These are phyloP conservation scores for Drosophila antonietae DNA, from an alignment of 2,888 invertebrate species.

Conservation along the genomic window DNA sequence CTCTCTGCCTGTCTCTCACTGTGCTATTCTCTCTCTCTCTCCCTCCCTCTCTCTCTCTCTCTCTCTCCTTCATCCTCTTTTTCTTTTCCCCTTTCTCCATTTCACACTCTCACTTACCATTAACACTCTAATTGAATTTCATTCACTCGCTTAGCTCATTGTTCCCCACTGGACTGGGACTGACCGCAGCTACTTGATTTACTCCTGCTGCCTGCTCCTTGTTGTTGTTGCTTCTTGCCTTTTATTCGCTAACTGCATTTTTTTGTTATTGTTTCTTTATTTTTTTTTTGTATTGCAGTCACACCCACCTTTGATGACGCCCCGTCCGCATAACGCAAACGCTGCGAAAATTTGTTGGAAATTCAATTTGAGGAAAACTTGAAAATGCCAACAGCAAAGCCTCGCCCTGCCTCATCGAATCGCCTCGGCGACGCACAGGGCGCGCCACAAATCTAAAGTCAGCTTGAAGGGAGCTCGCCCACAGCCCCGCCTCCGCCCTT, in stretches of 20 bases:
- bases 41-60: too few species aligned
- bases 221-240: constrained; percentile 25
- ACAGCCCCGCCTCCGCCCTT: not conserved
- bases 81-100: too few species aligned
- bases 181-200: constrained; percentile 54
- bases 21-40: not conserved
- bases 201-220: constrained; percentile 13
- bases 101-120: not conserved
- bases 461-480: constrained; percentile 30
- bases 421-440: constrained; percentile 6
- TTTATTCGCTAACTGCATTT: constrained; percentile 24
- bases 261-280: constrained; percentile 5
- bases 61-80: not conserved
- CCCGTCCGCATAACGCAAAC: constrained; percentile 41
- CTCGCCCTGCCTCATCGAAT: not conserved
- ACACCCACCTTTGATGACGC: constrained; percentile 2
- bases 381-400: constrained; percentile 56
- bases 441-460: constrained; percentile 63
- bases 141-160: constrained; percentile 26
- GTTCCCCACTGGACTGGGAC: constrained; percentile 41
- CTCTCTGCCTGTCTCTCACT: not conserved
- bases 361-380: constrained; percentile 72
- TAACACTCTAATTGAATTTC: constrained; percentile 8
- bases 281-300: not conserved
- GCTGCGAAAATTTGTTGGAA: constrained; percentile 66